A percentile compares a stretch with the other conserved stretches of the same genome.
Evolutionary conservation across 2,888 invertebrate genomes (phyloP).

Genomic region (Eustalomyia histrio): DNA sequence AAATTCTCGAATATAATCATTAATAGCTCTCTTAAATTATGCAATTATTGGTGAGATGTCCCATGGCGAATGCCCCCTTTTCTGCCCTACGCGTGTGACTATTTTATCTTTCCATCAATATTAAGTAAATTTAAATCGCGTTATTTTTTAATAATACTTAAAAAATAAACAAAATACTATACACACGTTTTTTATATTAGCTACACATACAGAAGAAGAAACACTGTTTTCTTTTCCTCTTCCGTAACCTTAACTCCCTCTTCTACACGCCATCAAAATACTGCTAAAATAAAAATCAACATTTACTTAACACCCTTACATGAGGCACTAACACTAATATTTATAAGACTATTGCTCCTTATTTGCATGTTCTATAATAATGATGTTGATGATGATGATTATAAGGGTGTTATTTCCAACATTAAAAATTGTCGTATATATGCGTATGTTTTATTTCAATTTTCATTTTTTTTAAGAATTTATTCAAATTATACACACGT

Average conservation of each 20-base stretch:
- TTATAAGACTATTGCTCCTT: not conserved
- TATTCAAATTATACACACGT: slow-evolving; percentile 7
- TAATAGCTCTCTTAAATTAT: no score
- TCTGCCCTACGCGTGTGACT: not conserved
- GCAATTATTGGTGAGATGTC: no score
- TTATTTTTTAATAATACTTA: not conserved
- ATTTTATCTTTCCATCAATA: not conserved
- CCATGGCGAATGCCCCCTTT: no score
- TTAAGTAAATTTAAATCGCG: not conserved
- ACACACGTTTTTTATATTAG: slow-evolving; percentile 46
- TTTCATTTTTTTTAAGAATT: slow-evolving; percentile 6
- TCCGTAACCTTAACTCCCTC: not conserved
- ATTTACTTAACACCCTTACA: slow-evolving; percentile 64
- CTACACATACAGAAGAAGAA: slow-evolving; percentile 22
- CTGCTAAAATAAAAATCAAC: slow-evolving; percentile 38
- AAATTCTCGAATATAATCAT: no score
- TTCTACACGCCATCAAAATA: not conserved
- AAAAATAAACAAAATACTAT: slow-evolving; percentile 4
- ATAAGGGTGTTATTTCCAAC: slow-evolving; percentile 44
- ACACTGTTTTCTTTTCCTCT: slow-evolving; percentile 1
- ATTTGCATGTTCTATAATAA: slow-evolving; percentile 1
- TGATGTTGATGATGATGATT: slow-evolving; percentile 19
- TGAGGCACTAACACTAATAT: not conserved
- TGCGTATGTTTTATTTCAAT: not conserved
- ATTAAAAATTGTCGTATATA: not conserved